A percentile compares a stretch with the other conserved stretches of the same genome.
Conservation (phyloP, 2,888 invertebrate species). For the Beris morrisii region DNA sequence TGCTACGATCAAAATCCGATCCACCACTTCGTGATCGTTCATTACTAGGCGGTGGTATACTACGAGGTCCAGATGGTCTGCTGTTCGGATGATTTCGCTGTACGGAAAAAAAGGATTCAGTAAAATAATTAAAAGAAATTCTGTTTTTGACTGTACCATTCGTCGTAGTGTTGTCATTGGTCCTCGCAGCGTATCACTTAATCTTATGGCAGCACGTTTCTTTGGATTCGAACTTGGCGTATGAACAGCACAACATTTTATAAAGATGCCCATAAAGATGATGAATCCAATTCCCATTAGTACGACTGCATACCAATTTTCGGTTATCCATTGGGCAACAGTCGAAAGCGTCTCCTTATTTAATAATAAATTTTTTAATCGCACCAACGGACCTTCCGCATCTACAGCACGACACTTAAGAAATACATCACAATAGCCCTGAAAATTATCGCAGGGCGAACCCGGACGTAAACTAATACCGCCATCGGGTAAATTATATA, state of each 20-base stretch:
- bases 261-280: constrained; percentile 96
- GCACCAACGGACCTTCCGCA: constrained; percentile 95
- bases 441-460: constrained; percentile 98
- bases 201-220: constrained; percentile 89
- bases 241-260: constrained; percentile 99
- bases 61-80: constrained; percentile 54
- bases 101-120: constrained; percentile 35
- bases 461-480: constrained; percentile 91
- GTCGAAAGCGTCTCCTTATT: constrained; percentile 85
- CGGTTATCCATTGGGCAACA: constrained; percentile 92
- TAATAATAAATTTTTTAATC: constrained; percentile 92
- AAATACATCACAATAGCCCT: constrained; percentile 99
- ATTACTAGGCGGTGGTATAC: constrained; percentile 59
- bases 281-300: constrained; percentile 89
- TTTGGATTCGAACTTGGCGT: constrained; percentile 99
- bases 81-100: constrained; percentile 55
- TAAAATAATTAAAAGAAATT: not conserved
- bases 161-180: constrained; percentile 89
- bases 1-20: constrained; percentile 53
- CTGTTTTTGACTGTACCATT: constrained; percentile 65
- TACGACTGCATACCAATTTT: constrained; percentile 94
- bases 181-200: constrained; percentile 87
- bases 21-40: constrained; percentile 52
- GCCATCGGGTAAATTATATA: constrained; percentile 72
- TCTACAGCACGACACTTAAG: constrained; percentile 97